phyloP scores from a whole-genome alignment of 1,140 invertebrate species.

The Formica exsecta region DNA sequence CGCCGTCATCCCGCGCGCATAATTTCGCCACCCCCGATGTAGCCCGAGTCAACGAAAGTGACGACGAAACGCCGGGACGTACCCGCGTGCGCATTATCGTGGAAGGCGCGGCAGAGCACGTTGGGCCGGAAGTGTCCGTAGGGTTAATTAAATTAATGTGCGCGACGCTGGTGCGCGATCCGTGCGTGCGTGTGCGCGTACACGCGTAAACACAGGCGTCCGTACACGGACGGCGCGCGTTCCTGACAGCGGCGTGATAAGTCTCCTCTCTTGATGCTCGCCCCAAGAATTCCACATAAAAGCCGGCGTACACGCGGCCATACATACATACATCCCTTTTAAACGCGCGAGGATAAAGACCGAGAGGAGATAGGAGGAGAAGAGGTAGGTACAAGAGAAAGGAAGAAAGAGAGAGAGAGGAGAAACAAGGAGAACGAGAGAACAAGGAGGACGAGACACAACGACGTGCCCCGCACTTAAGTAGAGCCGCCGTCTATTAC shows the following conservation, averaged over 20 bases:
- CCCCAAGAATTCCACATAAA: conserved; percentile 58
- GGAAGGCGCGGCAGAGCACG: conserved; percentile 59
- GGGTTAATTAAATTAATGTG: conserved; percentile 77
- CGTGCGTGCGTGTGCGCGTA: conserved; percentile 10
- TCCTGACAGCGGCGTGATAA: conserved; percentile 62
- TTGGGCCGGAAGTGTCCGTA: conserved; percentile 71
- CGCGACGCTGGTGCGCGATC: conserved; percentile 29
- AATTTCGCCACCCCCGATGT: conserved; percentile 5
- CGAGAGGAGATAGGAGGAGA: not conserved
- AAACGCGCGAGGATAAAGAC: conserved; percentile 68
- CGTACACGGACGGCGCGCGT: conserved; percentile 6
- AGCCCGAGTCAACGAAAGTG: conserved; percentile 48
- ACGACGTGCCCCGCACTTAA: conserved; percentile 63
- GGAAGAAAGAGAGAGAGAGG: not conserved
- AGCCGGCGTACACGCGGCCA: conserved; percentile 51
- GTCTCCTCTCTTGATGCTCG: conserved; percentile 46
- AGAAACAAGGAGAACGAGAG: conserved; percentile 3
- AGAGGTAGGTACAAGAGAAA: not conserved
- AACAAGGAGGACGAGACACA: conserved; percentile 23
- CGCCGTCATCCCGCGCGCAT: conserved; percentile 14
- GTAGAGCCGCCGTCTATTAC: conserved; percentile 71
- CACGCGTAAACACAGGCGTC: not conserved
- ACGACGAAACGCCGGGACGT: not conserved
- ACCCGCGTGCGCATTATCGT: conserved; percentile 43
- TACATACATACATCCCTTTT: conserved; percentile 63